Percentiles rank a stretch among this genome's conserved stretches.
phyloP scores from a whole-genome alignment of 2,113 vertebrate species.

The Pseudorhombus dupliciocellatus region DNA sequence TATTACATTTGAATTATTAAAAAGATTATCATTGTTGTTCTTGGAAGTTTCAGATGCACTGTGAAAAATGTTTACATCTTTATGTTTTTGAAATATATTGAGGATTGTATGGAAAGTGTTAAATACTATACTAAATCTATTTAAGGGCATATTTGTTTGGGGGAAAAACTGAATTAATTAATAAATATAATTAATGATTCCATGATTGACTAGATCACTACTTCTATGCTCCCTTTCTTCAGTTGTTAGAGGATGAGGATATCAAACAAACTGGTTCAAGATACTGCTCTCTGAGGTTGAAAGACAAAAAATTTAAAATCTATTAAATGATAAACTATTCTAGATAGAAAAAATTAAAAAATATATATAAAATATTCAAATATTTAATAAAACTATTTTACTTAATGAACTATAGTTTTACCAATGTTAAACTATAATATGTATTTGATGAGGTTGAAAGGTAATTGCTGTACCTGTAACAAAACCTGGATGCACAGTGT shows the following conservation, averaged over 20 bases:
- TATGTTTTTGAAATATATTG: constrained; percentile 35
- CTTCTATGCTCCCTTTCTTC: constrained; percentile 2
- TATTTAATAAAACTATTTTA: too few species aligned
- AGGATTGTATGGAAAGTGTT: constrained; percentile 53
- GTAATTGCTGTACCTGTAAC: neutral
- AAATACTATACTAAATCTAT: constrained; percentile 18
- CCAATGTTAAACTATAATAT: neutral
- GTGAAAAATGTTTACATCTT: constrained; percentile 69
- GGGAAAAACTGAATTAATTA: constrained; percentile 39
- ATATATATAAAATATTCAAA: neutral
- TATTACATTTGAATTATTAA: constrained; percentile 41
- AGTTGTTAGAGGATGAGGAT: neutral
- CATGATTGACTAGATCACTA: neutral
- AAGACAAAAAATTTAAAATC: too few species aligned
- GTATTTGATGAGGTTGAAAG: too few species aligned
- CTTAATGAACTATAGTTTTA: too few species aligned
- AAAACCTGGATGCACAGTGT: neutral
- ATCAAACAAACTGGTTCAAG: neutral
- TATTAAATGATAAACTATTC: neutral
- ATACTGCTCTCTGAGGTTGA: neutral
- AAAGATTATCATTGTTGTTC: constrained; percentile 54
- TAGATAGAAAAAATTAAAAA: too few species aligned
- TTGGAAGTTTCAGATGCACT: constrained; percentile 64
- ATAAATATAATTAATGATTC: constrained; percentile 50
- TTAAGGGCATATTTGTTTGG: constrained; percentile 47